Conservation (phyloP, 1,140 invertebrate genomes). For the Drosophila jambulina region DNA sequence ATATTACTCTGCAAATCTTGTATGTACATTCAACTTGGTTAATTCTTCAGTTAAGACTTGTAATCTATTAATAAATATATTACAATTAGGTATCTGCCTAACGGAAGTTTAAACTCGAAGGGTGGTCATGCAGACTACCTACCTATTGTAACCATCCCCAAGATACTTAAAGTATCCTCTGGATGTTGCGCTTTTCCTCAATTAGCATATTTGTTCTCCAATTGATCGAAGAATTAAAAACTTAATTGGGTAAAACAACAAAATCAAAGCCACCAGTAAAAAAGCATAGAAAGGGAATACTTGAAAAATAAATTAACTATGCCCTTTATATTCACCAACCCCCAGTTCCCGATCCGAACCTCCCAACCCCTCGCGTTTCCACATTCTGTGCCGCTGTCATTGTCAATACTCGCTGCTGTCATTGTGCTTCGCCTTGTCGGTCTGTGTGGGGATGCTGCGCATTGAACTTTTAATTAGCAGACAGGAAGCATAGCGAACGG, state of each 20-base stretch:
- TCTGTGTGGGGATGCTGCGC: conserved; percentile 61
- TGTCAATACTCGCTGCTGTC: conserved; percentile 47
- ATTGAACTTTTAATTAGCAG: conserved; percentile 77
- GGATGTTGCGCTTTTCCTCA: not conserved
- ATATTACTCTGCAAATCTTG: not conserved
- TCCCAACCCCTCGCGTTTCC: conserved; percentile 6
- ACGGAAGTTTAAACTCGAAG: not conserved
- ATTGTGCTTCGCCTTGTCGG: conserved; percentile 11
- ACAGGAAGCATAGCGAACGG: conserved; percentile 22
- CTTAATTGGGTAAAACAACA: conserved; percentile 49
- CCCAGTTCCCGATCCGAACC: not conserved
- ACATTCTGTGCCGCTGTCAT: conserved; percentile 55
- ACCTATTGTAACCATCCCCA: not conserved
- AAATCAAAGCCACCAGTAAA: conserved; percentile 22
- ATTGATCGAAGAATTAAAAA: conserved; percentile 71
- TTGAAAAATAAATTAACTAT: conserved; percentile 64
- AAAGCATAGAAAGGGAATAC: conserved; percentile 22
- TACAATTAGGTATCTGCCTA: not conserved
- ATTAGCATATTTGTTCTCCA: conserved; percentile 64
- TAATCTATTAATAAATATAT: not conserved
- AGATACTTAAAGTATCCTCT: not conserved
- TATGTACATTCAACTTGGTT: not conserved
- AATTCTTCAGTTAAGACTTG: not conserved
- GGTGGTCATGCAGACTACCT: not conserved
- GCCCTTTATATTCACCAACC: conserved; percentile 18